Evolutionary conservation across 2,113 vertebrate genomes (phyloP).

Genomic region (Oreocharis arfaki): DNA sequence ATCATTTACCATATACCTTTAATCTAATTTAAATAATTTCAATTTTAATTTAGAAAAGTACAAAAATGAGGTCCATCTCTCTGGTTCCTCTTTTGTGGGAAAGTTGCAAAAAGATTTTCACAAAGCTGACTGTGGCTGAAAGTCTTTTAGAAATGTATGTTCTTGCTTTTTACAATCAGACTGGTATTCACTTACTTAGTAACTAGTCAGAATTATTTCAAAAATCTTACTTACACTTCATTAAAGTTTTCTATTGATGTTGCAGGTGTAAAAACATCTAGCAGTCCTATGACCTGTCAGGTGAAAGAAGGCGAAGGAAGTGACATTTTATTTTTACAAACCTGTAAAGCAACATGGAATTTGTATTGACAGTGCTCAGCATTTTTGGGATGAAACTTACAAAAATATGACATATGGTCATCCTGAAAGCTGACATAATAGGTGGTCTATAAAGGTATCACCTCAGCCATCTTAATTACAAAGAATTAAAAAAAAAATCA

Average conservation of each 20-base stretch:
- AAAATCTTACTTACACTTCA: conserved; percentile 84
- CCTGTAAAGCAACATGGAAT: neutral
- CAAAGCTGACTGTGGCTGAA: neutral
- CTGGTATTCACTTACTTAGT: neutral
- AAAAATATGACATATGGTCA: neutral
- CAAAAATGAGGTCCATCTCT: neutral
- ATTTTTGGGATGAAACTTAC: neutral
- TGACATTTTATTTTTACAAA: neutral
- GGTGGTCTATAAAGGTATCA: neutral
- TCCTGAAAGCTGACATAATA: neutral
- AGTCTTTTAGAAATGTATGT: neutral
- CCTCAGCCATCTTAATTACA: neutral
- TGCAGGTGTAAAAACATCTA: conserved; percentile 95
- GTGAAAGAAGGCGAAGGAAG: neutral
- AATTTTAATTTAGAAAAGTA: neutral
- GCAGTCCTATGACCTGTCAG: conserved; percentile 81
- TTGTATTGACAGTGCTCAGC: neutral
- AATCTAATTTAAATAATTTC: neutral
- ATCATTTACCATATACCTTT: neutral
- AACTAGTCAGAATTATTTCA: neutral
- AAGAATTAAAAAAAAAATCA: neutral
- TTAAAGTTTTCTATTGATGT: conserved; percentile 88
- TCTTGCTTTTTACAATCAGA: neutral
- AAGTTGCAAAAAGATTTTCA: neutral
- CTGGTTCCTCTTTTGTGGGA: neutral